These are phyloP conservation scores for Pipistrellus pygmaeus DNA, from an alignment of 2,797 vertebrate genomes.

Conservation along the genomic window DNA sequence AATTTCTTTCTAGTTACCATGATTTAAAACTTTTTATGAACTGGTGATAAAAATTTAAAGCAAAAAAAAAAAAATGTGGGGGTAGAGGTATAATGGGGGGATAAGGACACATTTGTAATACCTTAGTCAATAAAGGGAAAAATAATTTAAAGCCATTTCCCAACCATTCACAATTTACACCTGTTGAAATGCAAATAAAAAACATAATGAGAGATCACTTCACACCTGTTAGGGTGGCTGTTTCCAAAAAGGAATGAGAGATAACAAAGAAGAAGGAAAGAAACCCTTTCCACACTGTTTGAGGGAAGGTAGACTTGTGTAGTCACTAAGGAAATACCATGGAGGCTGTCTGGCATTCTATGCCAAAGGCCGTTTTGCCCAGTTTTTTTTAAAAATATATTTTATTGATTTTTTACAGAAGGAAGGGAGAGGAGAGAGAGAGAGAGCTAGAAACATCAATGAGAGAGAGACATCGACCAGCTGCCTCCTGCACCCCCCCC, in stretches of 20 bases:
- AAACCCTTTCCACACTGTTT: background rate
- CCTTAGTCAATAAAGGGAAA: too few relatives aligned
- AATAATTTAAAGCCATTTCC: background rate
- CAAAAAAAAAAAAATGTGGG: too few relatives aligned
- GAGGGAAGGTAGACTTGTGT: background rate
- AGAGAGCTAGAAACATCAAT: too few relatives aligned
- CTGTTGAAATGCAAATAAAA: background rate
- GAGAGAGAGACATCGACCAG: too few relatives aligned
- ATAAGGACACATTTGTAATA: too few relatives aligned
- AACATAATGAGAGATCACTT: background rate
- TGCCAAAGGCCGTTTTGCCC: too few relatives aligned
- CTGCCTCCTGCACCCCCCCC: too few relatives aligned
- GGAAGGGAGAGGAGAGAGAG: too few relatives aligned
- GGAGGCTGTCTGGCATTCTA: background rate
- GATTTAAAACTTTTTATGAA: constrained; percentile 16
- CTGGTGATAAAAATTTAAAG: constrained; percentile 27
- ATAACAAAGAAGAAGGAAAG: background rate
- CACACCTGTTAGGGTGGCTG: background rate
- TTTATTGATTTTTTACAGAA: too few relatives aligned
- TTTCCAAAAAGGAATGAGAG: background rate
- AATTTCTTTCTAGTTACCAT: background rate
- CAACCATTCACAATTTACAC: background rate
- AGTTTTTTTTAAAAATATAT: too few relatives aligned
- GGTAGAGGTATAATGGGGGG: too few relatives aligned
- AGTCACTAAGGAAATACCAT: background rate